phyloP scores from a whole-genome alignment of 2,113 vertebrate genomes.

The Meles meles region DNA sequence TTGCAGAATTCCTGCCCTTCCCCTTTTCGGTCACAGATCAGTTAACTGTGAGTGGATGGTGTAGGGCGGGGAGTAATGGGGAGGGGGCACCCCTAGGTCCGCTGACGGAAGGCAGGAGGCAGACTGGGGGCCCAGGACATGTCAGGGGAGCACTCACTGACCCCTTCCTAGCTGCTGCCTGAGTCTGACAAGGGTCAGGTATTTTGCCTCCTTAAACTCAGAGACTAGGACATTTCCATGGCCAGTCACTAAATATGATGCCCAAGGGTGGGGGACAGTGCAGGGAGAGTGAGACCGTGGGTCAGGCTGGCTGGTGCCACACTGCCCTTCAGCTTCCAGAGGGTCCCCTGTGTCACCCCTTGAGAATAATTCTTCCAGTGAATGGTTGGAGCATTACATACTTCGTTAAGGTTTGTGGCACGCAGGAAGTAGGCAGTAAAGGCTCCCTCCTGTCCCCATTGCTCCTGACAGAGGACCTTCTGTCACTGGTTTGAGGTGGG shows the following conservation, averaged over 20 bases:
- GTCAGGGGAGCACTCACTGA: neutral
- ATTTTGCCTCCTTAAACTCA: neutral
- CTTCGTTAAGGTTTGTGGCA: neutral
- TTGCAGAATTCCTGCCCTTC: neutral
- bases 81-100: neutral
- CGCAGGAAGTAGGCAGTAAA: neutral
- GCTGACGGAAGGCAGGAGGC: neutral
- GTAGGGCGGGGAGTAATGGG: rapidly evolving
- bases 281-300: neutral
- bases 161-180: neutral
- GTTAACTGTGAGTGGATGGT: neutral
- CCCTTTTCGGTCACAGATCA: neutral
- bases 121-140: neutral
- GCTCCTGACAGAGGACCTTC: neutral
- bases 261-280: neutral
- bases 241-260: neutral
- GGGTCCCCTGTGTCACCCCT: neutral
- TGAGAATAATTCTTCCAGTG: neutral
- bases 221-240: neutral
- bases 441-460: neutral
- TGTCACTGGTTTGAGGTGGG: neutral
- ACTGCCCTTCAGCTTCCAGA: neutral
- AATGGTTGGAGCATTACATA: neutral
- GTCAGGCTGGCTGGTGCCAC: neutral
- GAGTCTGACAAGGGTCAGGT: neutral